phyloP scores from a whole-genome alignment of 2,888 invertebrate genomes.

The Biston betularia region DNA sequence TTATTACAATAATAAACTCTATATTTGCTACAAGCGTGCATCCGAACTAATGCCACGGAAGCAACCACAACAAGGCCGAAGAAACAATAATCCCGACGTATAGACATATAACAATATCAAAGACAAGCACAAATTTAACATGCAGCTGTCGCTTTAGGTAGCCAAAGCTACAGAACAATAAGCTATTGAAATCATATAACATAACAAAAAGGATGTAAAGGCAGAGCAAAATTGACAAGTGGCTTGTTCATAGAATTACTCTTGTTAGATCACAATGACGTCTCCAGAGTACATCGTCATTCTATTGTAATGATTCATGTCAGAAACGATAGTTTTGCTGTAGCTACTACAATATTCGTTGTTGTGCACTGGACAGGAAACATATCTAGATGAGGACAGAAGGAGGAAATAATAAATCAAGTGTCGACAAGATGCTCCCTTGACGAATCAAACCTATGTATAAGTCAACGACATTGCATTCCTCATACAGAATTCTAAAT shows the following conservation, averaged over 20 bases:
- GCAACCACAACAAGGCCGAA: conserved; percentile 19
- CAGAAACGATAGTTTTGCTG: conserved; percentile 5
- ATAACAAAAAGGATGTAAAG: conserved; percentile 21
- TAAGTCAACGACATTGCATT: no score
- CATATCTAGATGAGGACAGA: neutral
- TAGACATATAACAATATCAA: conserved; percentile 11
- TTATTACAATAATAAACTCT: neutral
- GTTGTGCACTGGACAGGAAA: neutral
- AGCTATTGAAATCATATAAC: conserved; percentile 25
- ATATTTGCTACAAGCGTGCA: neutral
- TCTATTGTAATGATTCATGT: conserved; percentile 21
- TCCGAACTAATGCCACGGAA: conserved; percentile 12
- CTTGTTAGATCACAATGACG: conserved; percentile 17
- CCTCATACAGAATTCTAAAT: no score
- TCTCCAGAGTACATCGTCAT: conserved; percentile 17
- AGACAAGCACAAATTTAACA: conserved; percentile 18
- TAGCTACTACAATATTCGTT: neutral
- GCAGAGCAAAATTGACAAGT: conserved; percentile 20
- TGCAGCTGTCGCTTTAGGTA: conserved; percentile 23
- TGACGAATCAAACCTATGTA: no score
- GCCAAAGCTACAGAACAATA: conserved; percentile 23
- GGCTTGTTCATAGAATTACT: conserved; percentile 13
- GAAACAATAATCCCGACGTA: conserved; percentile 13
- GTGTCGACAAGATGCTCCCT: neutral
- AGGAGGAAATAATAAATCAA: neutral